Evolutionary conservation across 1,140 invertebrate genomes (phyloP).

Genomic region (Drosophila melanogaster): DNA sequence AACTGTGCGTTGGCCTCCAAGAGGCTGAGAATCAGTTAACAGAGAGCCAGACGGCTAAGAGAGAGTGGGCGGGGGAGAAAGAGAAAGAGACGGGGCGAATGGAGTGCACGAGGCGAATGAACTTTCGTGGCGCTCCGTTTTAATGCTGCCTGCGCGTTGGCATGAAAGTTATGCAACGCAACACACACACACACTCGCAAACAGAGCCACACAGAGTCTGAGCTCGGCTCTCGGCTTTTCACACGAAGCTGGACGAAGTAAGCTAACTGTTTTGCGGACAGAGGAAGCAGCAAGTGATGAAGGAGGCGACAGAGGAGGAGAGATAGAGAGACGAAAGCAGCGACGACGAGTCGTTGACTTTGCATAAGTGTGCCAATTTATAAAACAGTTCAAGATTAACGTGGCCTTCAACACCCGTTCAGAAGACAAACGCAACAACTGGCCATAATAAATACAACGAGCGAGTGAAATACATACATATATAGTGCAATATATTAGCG

Average conservation of each 20-base stretch:
- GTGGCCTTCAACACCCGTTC: constrained; percentile 68
- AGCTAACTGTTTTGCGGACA: constrained; percentile 69
- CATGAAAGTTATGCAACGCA: constrained; percentile 82
- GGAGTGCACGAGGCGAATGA: constrained; percentile 84
- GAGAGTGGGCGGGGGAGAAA: constrained; percentile 16
- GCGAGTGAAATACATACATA: not conserved
- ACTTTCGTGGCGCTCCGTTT: constrained; percentile 72
- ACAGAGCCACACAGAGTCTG: constrained; percentile 22
- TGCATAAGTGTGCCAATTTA: constrained; percentile 82
- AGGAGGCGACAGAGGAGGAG: constrained; percentile 31
- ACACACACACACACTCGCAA: constrained; percentile 34
- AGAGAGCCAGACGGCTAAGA: constrained; percentile 41
- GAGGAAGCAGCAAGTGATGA: constrained; percentile 19
- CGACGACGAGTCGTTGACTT: constrained; percentile 75
- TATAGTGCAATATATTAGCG: constrained; percentile 1
- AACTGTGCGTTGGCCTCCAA: constrained; percentile 33
- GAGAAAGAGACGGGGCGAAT: constrained; percentile 42
- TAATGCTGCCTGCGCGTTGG: constrained; percentile 64
- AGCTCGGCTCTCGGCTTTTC: constrained; percentile 66
- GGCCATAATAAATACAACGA: constrained; percentile 7
- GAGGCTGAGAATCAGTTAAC: constrained; percentile 31
- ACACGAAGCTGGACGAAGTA: constrained; percentile 53
- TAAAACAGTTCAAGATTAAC: constrained; percentile 59
- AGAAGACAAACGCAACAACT: constrained; percentile 26
- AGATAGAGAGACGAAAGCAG: constrained; percentile 22